Conservation (phyloP, 2,113 vertebrate genomes). For the Bostrychus sinensis region DNA sequence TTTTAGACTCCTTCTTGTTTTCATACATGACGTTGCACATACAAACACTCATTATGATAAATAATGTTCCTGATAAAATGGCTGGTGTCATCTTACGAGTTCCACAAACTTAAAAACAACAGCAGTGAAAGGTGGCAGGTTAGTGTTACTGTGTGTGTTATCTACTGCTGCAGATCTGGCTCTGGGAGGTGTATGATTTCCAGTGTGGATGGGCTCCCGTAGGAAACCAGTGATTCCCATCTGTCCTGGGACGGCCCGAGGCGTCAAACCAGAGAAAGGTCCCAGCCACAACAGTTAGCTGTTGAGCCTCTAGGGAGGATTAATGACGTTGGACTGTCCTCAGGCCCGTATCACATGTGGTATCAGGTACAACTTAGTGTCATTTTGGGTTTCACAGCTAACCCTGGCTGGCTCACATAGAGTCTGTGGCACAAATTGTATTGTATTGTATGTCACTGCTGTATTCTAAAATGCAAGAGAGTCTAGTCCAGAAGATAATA, state of each 20-base stretch:
- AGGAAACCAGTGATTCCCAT: constrained; percentile 51
- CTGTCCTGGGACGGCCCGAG: constrained; percentile 37
- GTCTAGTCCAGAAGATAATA: too few relatives aligned
- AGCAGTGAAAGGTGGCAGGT: constrained; percentile 57
- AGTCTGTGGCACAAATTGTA: neutral
- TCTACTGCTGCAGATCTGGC: constrained; percentile 45
- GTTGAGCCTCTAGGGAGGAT: constrained; percentile 46
- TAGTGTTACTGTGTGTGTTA: constrained; percentile 49
- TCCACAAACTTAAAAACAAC: constrained; percentile 55
- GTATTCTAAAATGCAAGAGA: too few relatives aligned
- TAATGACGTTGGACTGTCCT: constrained; percentile 29
- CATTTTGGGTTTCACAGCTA: neutral
- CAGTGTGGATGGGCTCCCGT: constrained; percentile 36
- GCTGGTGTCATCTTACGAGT: constrained; percentile 55
- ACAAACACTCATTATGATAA: constrained; percentile 13
- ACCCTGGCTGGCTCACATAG: neutral
- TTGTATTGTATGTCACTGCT: too few relatives aligned
- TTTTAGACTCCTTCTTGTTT: too few relatives aligned
- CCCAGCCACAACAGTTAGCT: constrained; percentile 46
- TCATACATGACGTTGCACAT: neutral
- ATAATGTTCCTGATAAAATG: constrained; percentile 27
- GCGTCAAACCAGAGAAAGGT: constrained; percentile 49
- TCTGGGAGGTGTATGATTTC: constrained; percentile 52
- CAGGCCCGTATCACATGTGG: constrained; percentile 19
- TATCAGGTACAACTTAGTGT: constrained; percentile 29